Percentiles rank a stretch among this genome's conserved stretches.
These are phyloP conservation scores for Eremobia ochroleuca DNA, from an alignment of 2,888 invertebrate genomes.

Conservation along the genomic window DNA sequence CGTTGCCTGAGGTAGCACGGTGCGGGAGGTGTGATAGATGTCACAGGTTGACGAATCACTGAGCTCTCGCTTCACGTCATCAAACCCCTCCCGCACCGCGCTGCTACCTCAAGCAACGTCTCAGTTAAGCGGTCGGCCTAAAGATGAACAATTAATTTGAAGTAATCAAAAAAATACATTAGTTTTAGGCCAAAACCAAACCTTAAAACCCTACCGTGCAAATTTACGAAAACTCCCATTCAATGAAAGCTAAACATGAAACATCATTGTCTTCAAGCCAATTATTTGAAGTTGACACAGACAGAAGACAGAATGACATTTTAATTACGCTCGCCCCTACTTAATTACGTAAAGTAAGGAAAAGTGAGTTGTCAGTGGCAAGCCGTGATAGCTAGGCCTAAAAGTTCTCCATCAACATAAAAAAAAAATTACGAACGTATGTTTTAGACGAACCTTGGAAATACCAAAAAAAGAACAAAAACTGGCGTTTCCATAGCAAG, in stretches of 20 bases:
- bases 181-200: background rate
- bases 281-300: slow-evolving; percentile 45
- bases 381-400: background rate
- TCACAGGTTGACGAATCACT: no score
- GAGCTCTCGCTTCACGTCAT: no score
- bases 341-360: slow-evolving; percentile 30
- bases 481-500: slow-evolving; percentile 21
- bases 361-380: slow-evolving; percentile 42
- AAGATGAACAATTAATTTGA: no score
- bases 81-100: no score
- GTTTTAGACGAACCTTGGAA: background rate
- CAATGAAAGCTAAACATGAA: slow-evolving; percentile 29
- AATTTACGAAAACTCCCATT: slow-evolving; percentile 8
- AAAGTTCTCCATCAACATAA: background rate
- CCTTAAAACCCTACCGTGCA: no score
- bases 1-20: no score
- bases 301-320: slow-evolving; percentile 59
- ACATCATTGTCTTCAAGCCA: slow-evolving; percentile 26
- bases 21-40: no score
- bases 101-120: no score
- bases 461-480: slow-evolving; percentile 14
- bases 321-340: slow-evolving; percentile 56
- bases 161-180: background rate
- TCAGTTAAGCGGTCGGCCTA: no score
- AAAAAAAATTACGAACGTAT: background rate